Conservation (phyloP, 2,113 vertebrate species). For the Osmerus mordax region DNA sequence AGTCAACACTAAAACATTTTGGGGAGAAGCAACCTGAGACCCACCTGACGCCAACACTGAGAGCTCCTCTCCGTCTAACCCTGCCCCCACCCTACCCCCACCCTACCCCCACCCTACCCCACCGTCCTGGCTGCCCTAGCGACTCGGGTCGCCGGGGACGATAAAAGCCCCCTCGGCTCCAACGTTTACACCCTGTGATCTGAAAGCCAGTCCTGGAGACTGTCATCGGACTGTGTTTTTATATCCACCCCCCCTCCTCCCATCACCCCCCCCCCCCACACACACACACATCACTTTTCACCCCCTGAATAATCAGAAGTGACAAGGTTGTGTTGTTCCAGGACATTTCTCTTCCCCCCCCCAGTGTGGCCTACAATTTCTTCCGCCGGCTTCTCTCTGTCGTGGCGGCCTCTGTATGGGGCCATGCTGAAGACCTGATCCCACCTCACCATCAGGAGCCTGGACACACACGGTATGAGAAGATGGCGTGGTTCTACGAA, state of each 20-base stretch:
- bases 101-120: neutral
- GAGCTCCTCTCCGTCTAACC: slow-evolving; percentile 26
- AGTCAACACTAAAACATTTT: slow-evolving; percentile 46
- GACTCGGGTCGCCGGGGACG: slow-evolving; percentile 18
- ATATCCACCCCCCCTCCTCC: neutral
- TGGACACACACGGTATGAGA: no score
- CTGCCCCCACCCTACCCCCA: slow-evolving; percentile 8
- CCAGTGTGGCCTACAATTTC: slow-evolving; percentile 20
- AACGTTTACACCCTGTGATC: slow-evolving; percentile 36
- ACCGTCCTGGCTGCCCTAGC: slow-evolving; percentile 5
- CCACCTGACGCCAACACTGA: slow-evolving; percentile 33
- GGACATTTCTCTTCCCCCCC: slow-evolving; percentile 39
- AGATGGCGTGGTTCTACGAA: no score
- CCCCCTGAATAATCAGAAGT: slow-evolving; percentile 42
- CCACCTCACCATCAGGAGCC: neutral
- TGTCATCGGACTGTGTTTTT: slow-evolving; percentile 21
- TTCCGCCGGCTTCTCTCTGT: slow-evolving; percentile 16
- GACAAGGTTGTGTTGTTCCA: slow-evolving; percentile 34
- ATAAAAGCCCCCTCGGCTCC: slow-evolving; percentile 31
- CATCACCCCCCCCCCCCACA: neutral
- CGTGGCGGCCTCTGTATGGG: neutral
- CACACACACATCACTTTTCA: slow-evolving; percentile 9
- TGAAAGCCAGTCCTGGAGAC: slow-evolving; percentile 36
- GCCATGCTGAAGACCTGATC: neutral
- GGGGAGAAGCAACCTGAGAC: slow-evolving; percentile 40